Evolutionary conservation across 2,113 vertebrate species (phyloP).

Genomic region (Pipra filicauda): DNA sequence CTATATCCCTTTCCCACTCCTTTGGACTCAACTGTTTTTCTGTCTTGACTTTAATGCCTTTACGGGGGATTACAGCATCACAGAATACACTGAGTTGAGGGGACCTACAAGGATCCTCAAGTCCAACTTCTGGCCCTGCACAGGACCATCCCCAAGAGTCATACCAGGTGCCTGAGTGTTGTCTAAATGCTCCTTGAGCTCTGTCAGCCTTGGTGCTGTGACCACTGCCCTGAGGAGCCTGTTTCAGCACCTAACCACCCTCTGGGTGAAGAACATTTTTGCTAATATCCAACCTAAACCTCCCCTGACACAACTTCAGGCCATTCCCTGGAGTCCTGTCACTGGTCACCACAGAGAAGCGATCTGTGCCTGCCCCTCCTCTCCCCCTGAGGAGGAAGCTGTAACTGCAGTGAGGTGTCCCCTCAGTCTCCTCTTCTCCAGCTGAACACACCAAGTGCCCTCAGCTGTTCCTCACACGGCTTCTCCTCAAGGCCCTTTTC

Average conservation of each 20-base stretch:
- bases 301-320: not conserved
- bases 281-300: not conserved
- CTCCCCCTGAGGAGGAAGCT: not conserved
- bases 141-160: not conserved
- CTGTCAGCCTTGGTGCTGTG: not conserved
- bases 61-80: not conserved
- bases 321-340: not conserved
- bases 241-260: not conserved
- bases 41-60: not conserved
- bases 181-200: not conserved
- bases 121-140: not conserved
- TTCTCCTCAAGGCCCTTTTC: not conserved
- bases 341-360: not conserved
- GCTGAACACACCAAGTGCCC: not conserved
- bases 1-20: not conserved
- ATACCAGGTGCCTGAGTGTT: not conserved
- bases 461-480: not conserved
- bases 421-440: not conserved
- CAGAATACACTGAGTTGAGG: not conserved
- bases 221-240: not conserved
- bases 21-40: not conserved
- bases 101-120: not conserved
- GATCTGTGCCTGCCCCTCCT: not conserved
- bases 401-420: not conserved
- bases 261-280: not conserved